These are phyloP conservation scores for Oscheius sp. DNA, from an alignment of 2,888 invertebrate genomes.

Conservation along the genomic window DNA sequence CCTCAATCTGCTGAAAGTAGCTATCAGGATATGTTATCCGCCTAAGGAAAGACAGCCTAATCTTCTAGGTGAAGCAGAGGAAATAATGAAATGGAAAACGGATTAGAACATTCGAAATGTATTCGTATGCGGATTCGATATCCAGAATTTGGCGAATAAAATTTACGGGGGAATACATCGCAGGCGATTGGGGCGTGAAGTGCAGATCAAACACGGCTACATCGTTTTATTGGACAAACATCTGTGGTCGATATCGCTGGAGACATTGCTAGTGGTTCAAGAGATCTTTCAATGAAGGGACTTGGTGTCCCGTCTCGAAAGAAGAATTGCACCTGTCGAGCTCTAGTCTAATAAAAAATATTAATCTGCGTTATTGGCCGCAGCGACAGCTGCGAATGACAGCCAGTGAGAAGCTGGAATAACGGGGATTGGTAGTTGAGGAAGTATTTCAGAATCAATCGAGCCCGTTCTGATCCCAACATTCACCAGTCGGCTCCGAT, in stretches of 20 bases:
- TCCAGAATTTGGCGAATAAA: no score
- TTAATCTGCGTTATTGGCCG: constrained; percentile 18
- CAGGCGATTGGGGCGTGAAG: constrained; percentile 24
- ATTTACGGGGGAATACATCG: constrained; percentile 12
- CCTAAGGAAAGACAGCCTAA: no score
- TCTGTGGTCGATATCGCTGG: background rate
- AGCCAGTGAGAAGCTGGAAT: background rate
- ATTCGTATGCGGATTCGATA: no score
- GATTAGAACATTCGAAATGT: no score
- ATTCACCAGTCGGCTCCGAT: constrained; percentile 43
- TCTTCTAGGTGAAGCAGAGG: no score
- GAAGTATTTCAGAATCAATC: constrained; percentile 45
- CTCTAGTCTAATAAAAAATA: constrained; percentile 24
- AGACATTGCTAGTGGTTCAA: no score
- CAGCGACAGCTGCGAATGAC: constrained; percentile 22
- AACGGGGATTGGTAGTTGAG: background rate
- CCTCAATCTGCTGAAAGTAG: no score
- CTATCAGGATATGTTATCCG: no score
- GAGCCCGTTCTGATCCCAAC: constrained; percentile 66
- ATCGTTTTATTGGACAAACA: constrained; percentile 20
- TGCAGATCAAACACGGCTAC: constrained; percentile 26
- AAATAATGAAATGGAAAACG: no score
- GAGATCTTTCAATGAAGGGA: background rate
- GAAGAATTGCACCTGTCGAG: constrained; percentile 20
- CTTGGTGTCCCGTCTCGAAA: background rate